Base-by-base conservation (phyloP, 2,113 vertebrate genomes). In the Lamprotornis superbus region DNA sequence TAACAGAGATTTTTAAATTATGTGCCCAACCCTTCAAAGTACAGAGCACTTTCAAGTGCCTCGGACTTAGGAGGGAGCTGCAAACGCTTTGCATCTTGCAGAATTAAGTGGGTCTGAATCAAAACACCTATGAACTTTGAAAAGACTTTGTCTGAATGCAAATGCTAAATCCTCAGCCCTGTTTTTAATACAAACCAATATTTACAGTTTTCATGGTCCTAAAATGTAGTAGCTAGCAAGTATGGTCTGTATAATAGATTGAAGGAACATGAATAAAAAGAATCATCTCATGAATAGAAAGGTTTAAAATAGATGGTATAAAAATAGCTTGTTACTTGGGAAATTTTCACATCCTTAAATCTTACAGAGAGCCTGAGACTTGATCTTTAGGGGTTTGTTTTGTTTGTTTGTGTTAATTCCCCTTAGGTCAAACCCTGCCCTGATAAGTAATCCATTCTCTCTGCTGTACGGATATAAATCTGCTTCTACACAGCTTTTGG, bases 291-390 rank as follows among this genome's bases (percentile, higher is more conserved):
- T 84, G 73, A 95, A 96, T 57, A 95, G 83, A 90, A 87, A 86
- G 21, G 70, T 94, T 96, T 94, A 96, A 97, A 97, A 95, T 95
- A 96, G 95, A 91, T 81, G n/a, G 69, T 75, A 83, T 78, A 96
- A 96, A 95, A 96, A 96, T 95, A 97, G 84, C 92, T 93, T 86
- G 90, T 92, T 96, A 93, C 93, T 94, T 97, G 84, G 92, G 91
- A 93, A 96, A 94, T 92, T 74, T 95, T 96, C 78, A 74, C 81
- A 90, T 94, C 93, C 57, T 93, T 90, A 86, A 81, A 67, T 67
- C 60, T 94, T 89, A 82, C 35, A 87, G 61, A 91, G 70, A 95
- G 39, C 64, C 67, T 57, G 46, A 82, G 75, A 79, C 63, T 63
- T 97, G 80, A 85, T 93, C 67, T 91, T 92, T 37, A 92, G 76